Conservation (phyloP, 2,797 vertebrate species). For the Natrix natrix region DNA sequence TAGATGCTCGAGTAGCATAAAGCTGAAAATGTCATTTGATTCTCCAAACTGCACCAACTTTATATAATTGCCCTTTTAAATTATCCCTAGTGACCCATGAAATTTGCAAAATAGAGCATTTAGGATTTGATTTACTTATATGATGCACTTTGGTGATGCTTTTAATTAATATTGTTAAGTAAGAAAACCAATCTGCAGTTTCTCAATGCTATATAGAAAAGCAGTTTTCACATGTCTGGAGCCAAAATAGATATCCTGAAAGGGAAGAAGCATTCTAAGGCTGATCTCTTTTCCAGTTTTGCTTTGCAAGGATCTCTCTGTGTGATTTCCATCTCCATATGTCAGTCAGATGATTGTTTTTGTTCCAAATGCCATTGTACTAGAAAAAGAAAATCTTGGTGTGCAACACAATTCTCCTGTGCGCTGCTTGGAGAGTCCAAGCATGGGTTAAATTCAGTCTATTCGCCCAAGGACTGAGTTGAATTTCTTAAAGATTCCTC, state of each 20-base stretch:
- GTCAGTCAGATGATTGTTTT: conserved; percentile 35
- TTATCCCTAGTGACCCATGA: conserved; percentile 83
- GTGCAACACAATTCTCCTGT: conserved; percentile 20
- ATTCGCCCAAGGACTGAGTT: too few relatives aligned
- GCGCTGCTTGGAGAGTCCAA: too few relatives aligned
- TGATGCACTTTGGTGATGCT: conserved; percentile 76
- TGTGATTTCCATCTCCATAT: conserved; percentile 45
- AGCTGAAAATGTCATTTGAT: conserved; percentile 84
- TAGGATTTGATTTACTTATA: conserved; percentile 80
- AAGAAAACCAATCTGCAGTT: conserved; percentile 67
- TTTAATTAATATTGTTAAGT: conserved; percentile 80
- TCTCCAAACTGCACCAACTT: conserved; percentile 80
- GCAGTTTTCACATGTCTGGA: conserved; percentile 17
- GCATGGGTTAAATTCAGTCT: too few relatives aligned
- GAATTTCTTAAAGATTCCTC: neutral
- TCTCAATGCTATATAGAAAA: conserved; percentile 60
- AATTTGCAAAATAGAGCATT: conserved; percentile 82
- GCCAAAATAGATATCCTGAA: conserved; percentile 21
- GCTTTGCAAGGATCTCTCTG: conserved; percentile 26
- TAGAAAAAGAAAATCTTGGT: conserved; percentile 21
- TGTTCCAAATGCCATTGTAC: conserved; percentile 30
- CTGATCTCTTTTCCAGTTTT: conserved; percentile 35
- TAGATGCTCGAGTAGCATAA: conserved; percentile 76
- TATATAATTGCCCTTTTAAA: conserved; percentile 84
- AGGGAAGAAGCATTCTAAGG: neutral